These are phyloP conservation scores for Tyrannus savana DNA, from an alignment of 2,113 vertebrate species.

Conservation along the genomic window DNA sequence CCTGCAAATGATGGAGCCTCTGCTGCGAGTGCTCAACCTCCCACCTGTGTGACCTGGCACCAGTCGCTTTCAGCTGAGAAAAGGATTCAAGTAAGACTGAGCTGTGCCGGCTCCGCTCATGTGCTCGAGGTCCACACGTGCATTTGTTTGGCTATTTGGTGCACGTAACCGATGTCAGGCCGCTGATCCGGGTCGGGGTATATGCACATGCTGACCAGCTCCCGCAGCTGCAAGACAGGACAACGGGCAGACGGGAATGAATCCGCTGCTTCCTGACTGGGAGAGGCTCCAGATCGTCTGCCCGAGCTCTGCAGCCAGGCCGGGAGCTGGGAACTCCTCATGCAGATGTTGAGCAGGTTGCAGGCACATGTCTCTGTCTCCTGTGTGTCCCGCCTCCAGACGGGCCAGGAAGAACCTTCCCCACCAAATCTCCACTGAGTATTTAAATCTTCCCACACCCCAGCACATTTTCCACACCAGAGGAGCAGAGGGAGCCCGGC, in stretches of 20 bases:
- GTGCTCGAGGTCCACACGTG: conserved; percentile 84
- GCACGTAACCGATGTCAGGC: conserved; percentile 84
- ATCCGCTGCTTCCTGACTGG: accelerated
- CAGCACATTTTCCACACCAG: accelerated
- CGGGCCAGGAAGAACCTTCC: neutral
- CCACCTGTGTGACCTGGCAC: conserved; percentile 36
- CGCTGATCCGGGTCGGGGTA: conserved; percentile 82
- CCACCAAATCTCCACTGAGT: neutral
- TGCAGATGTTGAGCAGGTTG: accelerated
- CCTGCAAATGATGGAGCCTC: conserved; percentile 45
- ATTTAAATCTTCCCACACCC: accelerated
- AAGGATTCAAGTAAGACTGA: conserved; percentile 76
- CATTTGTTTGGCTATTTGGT: conserved; percentile 87
- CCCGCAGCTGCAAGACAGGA: conserved; percentile 76
- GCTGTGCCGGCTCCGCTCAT: conserved; percentile 73
- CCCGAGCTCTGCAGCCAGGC: accelerated
- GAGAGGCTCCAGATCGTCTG: accelerated
- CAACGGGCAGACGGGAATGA: accelerated
- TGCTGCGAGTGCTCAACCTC: conserved; percentile 37
- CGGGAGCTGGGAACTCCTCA: neutral
- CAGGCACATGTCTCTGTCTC: accelerated
- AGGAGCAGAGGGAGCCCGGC: neutral
- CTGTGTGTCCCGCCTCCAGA: accelerated
- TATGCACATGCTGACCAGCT: conserved; percentile 88
- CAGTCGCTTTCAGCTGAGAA: conserved; percentile 61